These are phyloP conservation scores for Pyrgilauda ruficollis DNA, from an alignment of 2,113 vertebrate species.

Conservation along the genomic window DNA sequence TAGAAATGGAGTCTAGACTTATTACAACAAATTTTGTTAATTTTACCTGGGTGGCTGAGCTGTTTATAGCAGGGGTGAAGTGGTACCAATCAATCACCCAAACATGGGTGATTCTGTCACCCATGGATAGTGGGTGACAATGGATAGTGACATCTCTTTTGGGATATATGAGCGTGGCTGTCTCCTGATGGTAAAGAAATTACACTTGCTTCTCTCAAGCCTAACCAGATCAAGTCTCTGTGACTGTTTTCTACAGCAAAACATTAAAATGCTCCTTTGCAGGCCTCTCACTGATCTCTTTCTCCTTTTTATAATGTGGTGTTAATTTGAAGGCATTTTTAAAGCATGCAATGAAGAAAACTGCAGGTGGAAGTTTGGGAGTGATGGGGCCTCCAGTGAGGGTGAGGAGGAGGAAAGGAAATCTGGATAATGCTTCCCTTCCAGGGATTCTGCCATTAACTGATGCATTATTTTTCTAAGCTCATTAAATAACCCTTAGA, in stretches of 20 bases:
- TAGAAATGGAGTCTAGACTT: background rate
- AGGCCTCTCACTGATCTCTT: background rate
- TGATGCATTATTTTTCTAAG: slow-evolving; percentile 57
- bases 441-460: slow-evolving; percentile 52
- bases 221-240: background rate
- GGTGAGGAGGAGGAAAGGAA: slow-evolving; percentile 36
- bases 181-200: background rate
- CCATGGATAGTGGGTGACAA: background rate
- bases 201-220: background rate
- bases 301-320: background rate
- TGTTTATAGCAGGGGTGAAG: background rate
- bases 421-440: background rate
- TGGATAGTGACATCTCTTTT: background rate
- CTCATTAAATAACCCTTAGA: slow-evolving; percentile 62
- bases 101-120: background rate
- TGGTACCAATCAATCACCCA: background rate
- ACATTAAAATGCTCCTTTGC: background rate
- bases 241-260: background rate
- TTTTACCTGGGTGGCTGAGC: background rate
- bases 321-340: slow-evolving; percentile 41
- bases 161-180: background rate
- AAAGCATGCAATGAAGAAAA: background rate
- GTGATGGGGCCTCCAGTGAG: background rate
- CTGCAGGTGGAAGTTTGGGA: slow-evolving; percentile 1
- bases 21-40: background rate